Conservation (phyloP, 2,888 invertebrate genomes). For the Stratiomys singularior region DNA sequence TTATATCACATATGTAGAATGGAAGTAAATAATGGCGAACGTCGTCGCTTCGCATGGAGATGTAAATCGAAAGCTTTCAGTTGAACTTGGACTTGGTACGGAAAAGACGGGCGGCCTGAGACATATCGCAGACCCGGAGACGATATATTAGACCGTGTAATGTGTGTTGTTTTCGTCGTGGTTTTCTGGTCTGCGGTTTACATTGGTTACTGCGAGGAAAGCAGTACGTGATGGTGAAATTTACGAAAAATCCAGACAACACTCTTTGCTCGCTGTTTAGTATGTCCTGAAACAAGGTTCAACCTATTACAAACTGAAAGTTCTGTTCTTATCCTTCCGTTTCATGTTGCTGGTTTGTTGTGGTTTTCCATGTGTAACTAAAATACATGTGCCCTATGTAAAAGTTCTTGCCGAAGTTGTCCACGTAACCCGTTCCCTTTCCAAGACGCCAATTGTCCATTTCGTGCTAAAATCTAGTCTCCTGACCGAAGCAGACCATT, state of each 20-base stretch:
- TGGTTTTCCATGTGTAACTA: too few species aligned
- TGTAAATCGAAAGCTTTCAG: conserved; percentile 39
- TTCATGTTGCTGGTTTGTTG: too few species aligned
- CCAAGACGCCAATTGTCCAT: too few species aligned
- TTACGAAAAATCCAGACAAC: neutral
- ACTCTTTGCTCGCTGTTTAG: too few species aligned
- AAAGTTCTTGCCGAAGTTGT: too few species aligned
- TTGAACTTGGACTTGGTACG: conserved; percentile 45
- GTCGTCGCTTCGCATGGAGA: conserved; percentile 21
- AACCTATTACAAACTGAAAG: too few species aligned
- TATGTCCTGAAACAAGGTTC: too few species aligned
- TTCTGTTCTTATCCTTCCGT: too few species aligned
- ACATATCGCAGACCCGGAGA: conserved; percentile 19
- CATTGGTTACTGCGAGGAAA: neutral
- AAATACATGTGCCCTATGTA: too few species aligned
- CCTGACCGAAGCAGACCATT: neutral
- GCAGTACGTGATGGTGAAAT: neutral
- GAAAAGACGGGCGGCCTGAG: conserved; percentile 31
- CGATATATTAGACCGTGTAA: conserved; percentile 19
- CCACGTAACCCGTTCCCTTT: too few species aligned
- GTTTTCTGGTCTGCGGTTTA: neutral
- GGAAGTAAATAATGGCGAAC: neutral
- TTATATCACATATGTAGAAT: neutral
- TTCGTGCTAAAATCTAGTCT: too few species aligned
- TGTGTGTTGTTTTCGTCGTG: conserved; percentile 1